Evolutionary conservation across 2,113 vertebrate genomes (phyloP).

Genomic region (Harpagus bidentatus): DNA sequence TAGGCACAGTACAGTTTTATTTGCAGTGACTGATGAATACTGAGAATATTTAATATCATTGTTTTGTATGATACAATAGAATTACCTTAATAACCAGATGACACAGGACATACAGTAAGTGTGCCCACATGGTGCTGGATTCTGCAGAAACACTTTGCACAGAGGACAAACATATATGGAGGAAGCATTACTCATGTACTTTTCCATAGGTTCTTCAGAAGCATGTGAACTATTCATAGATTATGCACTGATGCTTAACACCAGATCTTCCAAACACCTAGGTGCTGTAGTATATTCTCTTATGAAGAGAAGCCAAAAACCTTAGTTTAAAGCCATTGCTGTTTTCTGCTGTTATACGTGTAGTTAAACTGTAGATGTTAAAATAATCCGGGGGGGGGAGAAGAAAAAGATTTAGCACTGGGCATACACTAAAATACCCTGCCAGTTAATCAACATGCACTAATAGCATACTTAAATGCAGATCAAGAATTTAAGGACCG

Average conservation of each 20-base stretch:
- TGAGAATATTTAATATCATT: background rate
- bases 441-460: background rate
- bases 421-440: background rate
- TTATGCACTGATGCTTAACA: background rate
- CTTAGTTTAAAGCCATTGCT: background rate
- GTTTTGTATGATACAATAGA: background rate
- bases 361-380: background rate
- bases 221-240: background rate
- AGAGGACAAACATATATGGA: background rate
- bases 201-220: background rate
- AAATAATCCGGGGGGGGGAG: background rate
- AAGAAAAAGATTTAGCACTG: background rate
- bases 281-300: background rate
- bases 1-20: background rate
- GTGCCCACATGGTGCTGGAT: background rate
- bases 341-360: background rate
- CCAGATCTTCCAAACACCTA: background rate
- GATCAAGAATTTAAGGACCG: background rate
- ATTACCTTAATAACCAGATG: background rate
- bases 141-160: background rate
- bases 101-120: background rate
- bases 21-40: background rate
- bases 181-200: background rate
- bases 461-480: background rate
- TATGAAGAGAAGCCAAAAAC: background rate